phyloP scores from a whole-genome alignment of 1,140 invertebrate genomes.

The Theocolax elegans region DNA sequence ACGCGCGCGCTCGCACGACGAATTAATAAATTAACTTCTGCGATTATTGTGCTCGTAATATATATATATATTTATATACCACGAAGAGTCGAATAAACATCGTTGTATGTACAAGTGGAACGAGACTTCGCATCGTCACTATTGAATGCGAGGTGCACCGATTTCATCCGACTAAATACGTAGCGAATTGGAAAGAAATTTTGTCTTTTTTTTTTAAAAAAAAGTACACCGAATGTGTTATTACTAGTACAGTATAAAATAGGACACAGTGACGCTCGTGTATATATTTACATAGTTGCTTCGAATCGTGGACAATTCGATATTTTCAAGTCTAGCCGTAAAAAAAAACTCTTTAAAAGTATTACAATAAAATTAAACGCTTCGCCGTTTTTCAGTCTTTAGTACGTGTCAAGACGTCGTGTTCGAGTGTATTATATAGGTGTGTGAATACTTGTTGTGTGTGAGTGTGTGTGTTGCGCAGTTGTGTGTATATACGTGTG shows the following conservation, averaged over 20 bases:
- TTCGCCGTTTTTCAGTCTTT: slow-evolving; percentile 56
- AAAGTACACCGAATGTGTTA: background rate
- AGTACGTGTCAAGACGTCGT: slow-evolving; percentile 46
- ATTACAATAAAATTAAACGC: slow-evolving; percentile 36
- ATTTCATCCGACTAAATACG: slow-evolving; percentile 20
- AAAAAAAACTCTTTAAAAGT: slow-evolving; percentile 31
- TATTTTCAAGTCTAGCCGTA: slow-evolving; percentile 11
- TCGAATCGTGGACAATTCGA: slow-evolving; percentile 28
- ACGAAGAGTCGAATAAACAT: slow-evolving; percentile 18
- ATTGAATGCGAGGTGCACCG: slow-evolving; percentile 37
- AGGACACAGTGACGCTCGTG: slow-evolving; percentile 7
- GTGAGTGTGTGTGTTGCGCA: background rate
- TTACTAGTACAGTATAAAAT: slow-evolving; percentile 5
- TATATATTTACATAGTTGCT: slow-evolving; percentile 32
- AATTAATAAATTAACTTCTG: slow-evolving; percentile 34
- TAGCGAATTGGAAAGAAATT: no score
- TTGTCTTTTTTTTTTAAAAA: background rate
- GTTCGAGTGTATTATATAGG: background rate
- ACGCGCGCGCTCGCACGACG: slow-evolving; percentile 3
- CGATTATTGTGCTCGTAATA: background rate
- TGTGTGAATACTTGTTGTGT: background rate
- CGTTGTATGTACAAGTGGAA: background rate
- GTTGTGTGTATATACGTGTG: background rate
- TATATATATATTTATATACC: no score
- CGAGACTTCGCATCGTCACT: background rate